These are phyloP conservation scores for Motacilla alba DNA, from an alignment of 2,113 vertebrate genomes.

Conservation along the genomic window DNA sequence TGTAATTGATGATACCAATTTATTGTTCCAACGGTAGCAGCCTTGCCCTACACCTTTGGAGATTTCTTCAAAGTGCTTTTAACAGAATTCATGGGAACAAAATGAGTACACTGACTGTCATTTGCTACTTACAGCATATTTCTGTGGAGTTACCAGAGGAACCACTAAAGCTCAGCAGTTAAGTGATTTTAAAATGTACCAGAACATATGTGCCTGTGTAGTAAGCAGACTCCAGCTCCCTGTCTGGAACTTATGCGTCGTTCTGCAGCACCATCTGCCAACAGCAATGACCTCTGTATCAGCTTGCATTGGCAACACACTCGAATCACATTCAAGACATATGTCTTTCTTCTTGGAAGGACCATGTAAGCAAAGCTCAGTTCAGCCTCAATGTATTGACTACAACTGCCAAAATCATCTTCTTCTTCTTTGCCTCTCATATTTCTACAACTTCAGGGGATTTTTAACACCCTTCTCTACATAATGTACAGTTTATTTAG, in stretches of 20 bases:
- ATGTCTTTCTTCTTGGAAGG: constrained; percentile 42
- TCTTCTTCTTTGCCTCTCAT: constrained; percentile 42
- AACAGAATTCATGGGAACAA: not conserved
- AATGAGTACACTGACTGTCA: not conserved
- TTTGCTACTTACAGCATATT: constrained; percentile 29
- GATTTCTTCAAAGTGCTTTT: not conserved
- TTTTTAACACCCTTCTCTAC: constrained; percentile 71
- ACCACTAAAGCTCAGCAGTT: constrained; percentile 37
- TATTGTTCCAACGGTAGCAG: not conserved
- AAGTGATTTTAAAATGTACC: constrained; percentile 32
- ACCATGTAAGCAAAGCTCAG: constrained; percentile 36
- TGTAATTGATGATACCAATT: not conserved
- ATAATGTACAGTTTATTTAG: constrained; percentile 70
- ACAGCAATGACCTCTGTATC: constrained; percentile 53
- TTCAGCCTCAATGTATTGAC: constrained; percentile 42
- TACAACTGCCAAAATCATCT: constrained; percentile 58
- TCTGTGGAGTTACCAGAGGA: constrained; percentile 18
- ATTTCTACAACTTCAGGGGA: constrained; percentile 71
- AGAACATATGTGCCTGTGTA: not conserved
- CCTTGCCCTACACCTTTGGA: not conserved
- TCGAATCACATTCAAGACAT: constrained; percentile 53
- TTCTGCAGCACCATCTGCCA: constrained; percentile 54
- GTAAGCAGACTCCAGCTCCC: not conserved
- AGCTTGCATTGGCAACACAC: not conserved
- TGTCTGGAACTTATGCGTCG: constrained; percentile 20